Evolutionary conservation across 2,888 invertebrate species (phyloP).

Genomic region (Odiellus spinosus): DNA sequence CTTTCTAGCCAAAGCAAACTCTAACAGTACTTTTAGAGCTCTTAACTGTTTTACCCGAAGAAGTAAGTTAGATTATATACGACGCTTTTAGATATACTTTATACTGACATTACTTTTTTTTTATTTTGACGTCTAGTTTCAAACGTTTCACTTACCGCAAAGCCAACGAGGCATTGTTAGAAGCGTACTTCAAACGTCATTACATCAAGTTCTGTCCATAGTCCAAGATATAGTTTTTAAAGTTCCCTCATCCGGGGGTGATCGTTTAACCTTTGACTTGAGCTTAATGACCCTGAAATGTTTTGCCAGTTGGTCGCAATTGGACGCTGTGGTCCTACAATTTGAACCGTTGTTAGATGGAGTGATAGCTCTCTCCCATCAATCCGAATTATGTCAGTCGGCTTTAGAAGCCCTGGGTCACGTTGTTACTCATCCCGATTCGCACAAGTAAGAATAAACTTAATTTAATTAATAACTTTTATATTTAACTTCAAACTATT

Average conservation of each 20-base stretch:
- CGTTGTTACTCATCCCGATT: conserved; percentile 44
- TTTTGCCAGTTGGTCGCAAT: conserved; percentile 42
- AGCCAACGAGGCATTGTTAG: conserved; percentile 13
- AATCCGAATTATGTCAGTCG: conserved; percentile 37
- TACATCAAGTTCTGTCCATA: conserved; percentile 26
- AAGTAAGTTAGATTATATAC: conserved; percentile 40
- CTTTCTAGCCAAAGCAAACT: conserved; percentile 37
- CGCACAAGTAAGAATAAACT: conserved; percentile 33
- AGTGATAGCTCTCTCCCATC: conserved; percentile 26
- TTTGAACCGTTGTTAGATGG: conserved; percentile 27
- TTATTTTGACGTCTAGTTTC: conserved; percentile 12
- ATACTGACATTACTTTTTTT: too few relatives aligned
- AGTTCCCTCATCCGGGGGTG: conserved; percentile 7
- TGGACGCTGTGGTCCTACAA: conserved; percentile 25
- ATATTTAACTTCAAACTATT: too few relatives aligned
- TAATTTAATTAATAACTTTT: too few relatives aligned
- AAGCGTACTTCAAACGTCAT: conserved; percentile 16
- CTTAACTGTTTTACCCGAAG: conserved; percentile 69
- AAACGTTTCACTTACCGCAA: conserved; percentile 14
- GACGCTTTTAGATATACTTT: too few relatives aligned
- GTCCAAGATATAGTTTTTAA: conserved; percentile 22
- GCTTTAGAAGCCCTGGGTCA: conserved; percentile 45
- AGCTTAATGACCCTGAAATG: conserved; percentile 27
- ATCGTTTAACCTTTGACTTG: conserved; percentile 8
- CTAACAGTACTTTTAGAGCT: conserved; percentile 60